phyloP scores from a whole-genome alignment of 2,113 vertebrate genomes.

The Semnornis frantzii region DNA sequence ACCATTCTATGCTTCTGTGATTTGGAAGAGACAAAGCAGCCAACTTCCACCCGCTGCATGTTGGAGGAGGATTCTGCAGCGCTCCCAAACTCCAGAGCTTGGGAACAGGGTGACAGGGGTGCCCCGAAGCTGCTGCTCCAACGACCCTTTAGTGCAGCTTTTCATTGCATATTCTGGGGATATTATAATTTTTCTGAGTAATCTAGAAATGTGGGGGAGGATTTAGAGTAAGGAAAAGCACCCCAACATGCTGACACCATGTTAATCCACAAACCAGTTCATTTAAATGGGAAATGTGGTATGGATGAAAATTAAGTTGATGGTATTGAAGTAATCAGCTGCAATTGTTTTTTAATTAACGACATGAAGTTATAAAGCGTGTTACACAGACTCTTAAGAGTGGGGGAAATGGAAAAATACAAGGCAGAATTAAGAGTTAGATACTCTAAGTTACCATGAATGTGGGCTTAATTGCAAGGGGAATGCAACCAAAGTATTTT shows the following conservation, averaged over 20 bases:
- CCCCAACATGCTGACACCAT: not conserved
- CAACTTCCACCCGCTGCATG: not conserved
- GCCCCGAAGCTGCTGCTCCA: not conserved
- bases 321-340: slow-evolving; percentile 37
- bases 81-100: not conserved
- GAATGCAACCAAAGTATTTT: not conserved
- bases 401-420: slow-evolving; percentile 8
- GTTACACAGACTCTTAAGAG: not conserved
- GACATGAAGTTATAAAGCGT: not conserved
- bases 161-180: not conserved
- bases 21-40: not conserved
- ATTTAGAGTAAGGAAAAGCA: not conserved
- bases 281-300: slow-evolving; percentile 29
- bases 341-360: slow-evolving; percentile 60
- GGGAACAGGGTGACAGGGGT: not conserved
- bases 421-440: not conserved
- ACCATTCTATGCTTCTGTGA: no score
- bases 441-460: not conserved
- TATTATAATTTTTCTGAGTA: not conserved
- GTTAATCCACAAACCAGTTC: slow-evolving; percentile 24
- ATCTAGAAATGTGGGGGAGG: not conserved
- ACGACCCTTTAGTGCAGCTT: not conserved
- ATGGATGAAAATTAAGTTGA: slow-evolving; percentile 32
- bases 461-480: not conserved
- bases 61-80: not conserved